Percentiles rank a stretch among this genome's conserved stretches.
These are phyloP conservation scores for Atopsyche davidsoni DNA, from an alignment of 1,140 invertebrate species.

Conservation along the genomic window DNA sequence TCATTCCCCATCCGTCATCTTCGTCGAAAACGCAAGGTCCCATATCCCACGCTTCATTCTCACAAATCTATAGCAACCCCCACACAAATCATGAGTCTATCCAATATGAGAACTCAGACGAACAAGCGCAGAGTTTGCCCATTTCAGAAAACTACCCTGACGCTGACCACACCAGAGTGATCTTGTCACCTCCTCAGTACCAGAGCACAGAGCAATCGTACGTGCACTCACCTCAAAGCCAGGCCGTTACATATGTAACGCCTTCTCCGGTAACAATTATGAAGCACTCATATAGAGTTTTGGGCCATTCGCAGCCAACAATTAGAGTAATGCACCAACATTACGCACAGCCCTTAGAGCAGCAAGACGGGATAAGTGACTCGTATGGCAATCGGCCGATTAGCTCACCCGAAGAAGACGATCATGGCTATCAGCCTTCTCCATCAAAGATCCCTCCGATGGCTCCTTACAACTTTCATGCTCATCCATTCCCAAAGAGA, in stretches of 20 bases:
- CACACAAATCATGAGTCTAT: constrained; percentile 6
- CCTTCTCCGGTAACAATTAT: no score
- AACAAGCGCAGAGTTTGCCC: constrained; percentile 20
- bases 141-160: constrained; percentile 35
- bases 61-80: constrained; percentile 16
- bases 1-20: constrained; percentile 15
- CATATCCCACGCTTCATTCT: constrained; percentile 14
- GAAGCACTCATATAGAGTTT: no score
- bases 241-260: no score
- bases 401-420: neutral
- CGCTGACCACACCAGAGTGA: constrained; percentile 32
- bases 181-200: constrained; percentile 26
- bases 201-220: neutral
- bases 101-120: constrained; percentile 20
- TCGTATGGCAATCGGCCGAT: no score
- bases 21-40: constrained; percentile 3
- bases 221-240: no score
- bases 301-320: no score
- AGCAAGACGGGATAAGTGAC: no score
- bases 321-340: no score
- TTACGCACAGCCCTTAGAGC: no score
- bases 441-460: constrained; percentile 7
- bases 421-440: neutral
- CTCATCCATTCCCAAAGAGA: constrained; percentile 26
- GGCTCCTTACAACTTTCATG: constrained; percentile 23